A percentile compares a stretch with the other conserved stretches of the same genome.
phyloP scores from a whole-genome alignment of 2,113 vertebrate genomes.

The Mystacornis crossleyi region DNA sequence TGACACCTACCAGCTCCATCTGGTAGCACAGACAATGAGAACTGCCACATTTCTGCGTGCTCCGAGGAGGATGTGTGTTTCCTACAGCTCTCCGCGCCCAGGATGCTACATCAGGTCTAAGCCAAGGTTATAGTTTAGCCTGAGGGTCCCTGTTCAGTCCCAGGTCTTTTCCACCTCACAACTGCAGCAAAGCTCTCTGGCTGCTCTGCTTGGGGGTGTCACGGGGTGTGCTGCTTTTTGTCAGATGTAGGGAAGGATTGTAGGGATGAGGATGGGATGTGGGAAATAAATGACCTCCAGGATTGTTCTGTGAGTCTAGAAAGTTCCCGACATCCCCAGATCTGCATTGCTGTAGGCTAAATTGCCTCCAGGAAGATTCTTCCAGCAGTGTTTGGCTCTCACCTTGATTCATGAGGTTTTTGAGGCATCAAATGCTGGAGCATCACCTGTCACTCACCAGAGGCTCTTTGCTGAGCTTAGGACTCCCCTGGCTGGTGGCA shows the following conservation, averaged over 20 bases:
- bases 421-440: accelerated
- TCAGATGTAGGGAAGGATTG: neutral
- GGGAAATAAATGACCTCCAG: neutral
- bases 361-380: neutral
- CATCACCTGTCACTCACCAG: neutral
- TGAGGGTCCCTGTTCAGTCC: neutral
- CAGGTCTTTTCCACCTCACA: neutral
- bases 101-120: neutral
- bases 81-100: accelerated
- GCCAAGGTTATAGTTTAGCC: neutral
- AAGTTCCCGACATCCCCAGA: neutral
- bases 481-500: neutral
- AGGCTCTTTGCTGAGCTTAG: neutral
- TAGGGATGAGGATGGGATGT: neutral
- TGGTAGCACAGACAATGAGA: neutral
- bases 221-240: neutral
- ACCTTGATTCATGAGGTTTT: neutral
- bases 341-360: neutral
- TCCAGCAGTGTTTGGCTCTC: neutral
- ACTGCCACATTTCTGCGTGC: accelerated
- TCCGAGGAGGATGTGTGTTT: accelerated
- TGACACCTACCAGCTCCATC: neutral
- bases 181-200: neutral
- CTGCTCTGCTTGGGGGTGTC: neutral
- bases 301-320: neutral